Evolutionary conservation across 2,113 vertebrate species (phyloP), one percentile per base, ranked within the genome.

Genomic region (Varanus salvator): DNA sequence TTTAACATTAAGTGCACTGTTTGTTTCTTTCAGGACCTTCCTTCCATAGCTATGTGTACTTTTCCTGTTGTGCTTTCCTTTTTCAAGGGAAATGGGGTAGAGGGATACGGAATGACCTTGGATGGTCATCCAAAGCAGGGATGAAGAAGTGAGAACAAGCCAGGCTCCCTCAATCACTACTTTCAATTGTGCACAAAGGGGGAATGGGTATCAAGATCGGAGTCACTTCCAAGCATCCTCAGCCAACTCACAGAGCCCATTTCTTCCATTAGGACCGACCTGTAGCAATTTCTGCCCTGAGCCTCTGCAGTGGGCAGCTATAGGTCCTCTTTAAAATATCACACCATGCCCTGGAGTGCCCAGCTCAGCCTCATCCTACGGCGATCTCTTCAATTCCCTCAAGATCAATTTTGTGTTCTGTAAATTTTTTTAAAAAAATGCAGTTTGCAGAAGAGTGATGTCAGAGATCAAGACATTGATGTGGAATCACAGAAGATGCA

Each of bases 21-120:
- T 86, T 90, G 5, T n/a, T 92, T 90, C 15, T 85, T 69, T 88
- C 64, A 9, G 31, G 34, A 74, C 17, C n/a, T 57, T 82, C 48
- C 66, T 52, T 71, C 31, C 31, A 38, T 5, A 38, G 29, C 19
- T 27, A 27, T 34, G n/a, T 57, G 74, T 77, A n/a, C 52, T 82
- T 88, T 81, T 72, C 50, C 31, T 57, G 64, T 80, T n/a, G 12
- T 72, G 60, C 29, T 87, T 34, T 80, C 17, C 3, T n/a, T 86
- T 87, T 80, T 80, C 71, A 23, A 44, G 31, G 23, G 25, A 5
- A 2, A 31, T 25, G 9, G 48, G 14, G 12, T 38, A 17, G 25
- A 19, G 54, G 54, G 54, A 38, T 29, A 11, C 8, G 38, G 27
- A 75, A 31, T 50, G 27, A 12, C 69, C 83, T 83, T 27, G 31